Conservation (phyloP, 2,113 vertebrate species). For the Chauna torquata region DNA sequence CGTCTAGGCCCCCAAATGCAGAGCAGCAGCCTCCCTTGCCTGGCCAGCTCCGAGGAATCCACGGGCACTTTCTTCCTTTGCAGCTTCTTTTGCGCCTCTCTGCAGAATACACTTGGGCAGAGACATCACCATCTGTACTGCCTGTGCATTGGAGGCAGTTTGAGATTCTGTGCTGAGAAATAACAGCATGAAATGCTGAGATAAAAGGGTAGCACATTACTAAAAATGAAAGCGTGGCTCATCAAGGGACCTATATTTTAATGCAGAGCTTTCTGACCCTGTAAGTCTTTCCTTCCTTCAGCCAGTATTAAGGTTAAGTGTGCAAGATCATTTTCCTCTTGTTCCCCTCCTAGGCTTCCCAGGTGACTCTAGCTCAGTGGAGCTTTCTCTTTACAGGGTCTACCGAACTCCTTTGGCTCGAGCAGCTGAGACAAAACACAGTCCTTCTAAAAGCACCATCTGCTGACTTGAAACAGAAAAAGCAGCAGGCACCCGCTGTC, state of each 20-base stretch:
- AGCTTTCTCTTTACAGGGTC: not conserved
- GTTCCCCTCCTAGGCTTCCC: not conserved
- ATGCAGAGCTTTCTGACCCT: not conserved
- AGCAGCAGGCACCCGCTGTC: not conserved
- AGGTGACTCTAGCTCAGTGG: not conserved
- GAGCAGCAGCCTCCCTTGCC: not conserved
- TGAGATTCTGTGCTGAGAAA: not conserved
- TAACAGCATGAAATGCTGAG: not conserved
- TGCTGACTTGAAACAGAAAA: not conserved
- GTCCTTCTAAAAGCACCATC: not conserved
- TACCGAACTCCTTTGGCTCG: not conserved
- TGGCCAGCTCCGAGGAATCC: not conserved
- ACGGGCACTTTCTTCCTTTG: not conserved
- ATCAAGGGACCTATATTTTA: not conserved
- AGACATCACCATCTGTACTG: not conserved
- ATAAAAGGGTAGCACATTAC: not conserved
- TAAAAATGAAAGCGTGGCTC: not conserved
- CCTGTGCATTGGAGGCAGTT: not conserved
- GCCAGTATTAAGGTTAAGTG: not conserved
- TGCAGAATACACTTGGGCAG: not conserved
- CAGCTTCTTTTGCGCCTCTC: not conserved
- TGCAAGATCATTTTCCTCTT: not conserved
- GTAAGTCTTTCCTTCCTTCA: not conserved
- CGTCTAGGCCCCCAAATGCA: not conserved
- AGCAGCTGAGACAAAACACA: not conserved